Evolutionary conservation across 2,888 invertebrate species (phyloP).

Genomic region (Drosophila nr. perissopoda): DNA sequence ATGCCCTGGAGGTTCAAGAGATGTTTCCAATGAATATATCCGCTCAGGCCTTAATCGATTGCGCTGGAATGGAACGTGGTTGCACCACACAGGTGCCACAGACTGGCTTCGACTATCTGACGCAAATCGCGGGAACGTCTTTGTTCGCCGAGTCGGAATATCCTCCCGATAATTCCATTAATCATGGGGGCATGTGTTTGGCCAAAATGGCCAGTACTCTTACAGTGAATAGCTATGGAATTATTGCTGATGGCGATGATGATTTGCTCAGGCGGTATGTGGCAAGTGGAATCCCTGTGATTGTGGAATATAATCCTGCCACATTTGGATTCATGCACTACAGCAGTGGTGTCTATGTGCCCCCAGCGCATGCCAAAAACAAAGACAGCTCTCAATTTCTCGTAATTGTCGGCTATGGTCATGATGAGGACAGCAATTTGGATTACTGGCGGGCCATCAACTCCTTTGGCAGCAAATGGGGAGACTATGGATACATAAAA

Average conservation of each 20-base stretch:
- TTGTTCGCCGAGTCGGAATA: conserved; percentile 93
- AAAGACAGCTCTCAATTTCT: conserved; percentile 75
- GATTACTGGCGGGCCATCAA: conserved; percentile 82
- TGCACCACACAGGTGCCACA: conserved; percentile 91
- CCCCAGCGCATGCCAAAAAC: conserved; percentile 42
- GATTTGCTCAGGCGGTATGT: conserved; percentile 60
- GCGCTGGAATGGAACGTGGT: conserved; percentile 86
- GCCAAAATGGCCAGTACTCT: conserved; percentile 14
- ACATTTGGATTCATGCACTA: conserved; percentile 83
- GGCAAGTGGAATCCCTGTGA: conserved; percentile 72
- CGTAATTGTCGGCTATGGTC: conserved; percentile 80
- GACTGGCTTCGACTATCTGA: conserved; percentile 92
- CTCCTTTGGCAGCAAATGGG: conserved; percentile 82
- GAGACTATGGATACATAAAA: conserved; percentile 80
- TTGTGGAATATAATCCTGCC: conserved; percentile 79
- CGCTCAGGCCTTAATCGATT: conserved; percentile 96
- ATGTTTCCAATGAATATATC: conserved; percentile 83
- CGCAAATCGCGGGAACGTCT: conserved; percentile 87
- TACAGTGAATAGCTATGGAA: conserved; percentile 58
- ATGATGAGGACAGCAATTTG: conserved; percentile 50
- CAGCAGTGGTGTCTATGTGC: conserved; percentile 77
- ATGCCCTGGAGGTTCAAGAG: conserved; percentile 23
- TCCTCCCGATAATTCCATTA: conserved; percentile 86
- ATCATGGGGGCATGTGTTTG: conserved; percentile 70
- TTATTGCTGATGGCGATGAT: conserved; percentile 66